These are phyloP conservation scores for Calameuta pallipes DNA, from an alignment of 2,888 invertebrate genomes.

Conservation along the genomic window DNA sequence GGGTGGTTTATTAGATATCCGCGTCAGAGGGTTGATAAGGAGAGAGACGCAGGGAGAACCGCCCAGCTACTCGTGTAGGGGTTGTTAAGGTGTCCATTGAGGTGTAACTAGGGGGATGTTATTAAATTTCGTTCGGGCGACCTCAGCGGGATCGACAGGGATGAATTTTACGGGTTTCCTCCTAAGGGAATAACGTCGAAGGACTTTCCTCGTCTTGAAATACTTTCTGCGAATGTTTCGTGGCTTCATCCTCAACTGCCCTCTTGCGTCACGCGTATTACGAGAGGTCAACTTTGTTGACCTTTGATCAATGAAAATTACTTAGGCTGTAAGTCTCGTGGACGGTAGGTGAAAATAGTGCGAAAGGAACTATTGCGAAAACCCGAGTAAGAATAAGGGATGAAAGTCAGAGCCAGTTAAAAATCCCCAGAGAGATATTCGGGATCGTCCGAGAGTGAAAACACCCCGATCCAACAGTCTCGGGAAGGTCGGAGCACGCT, in stretches of 20 bases:
- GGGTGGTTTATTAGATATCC: conserved; percentile 64
- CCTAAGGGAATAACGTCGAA: conserved; percentile 16
- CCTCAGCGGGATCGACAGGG: conserved; percentile 50
- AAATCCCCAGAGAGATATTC: not conserved
- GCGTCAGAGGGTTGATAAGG: conserved; percentile 38
- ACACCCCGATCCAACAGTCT: conserved; percentile 49
- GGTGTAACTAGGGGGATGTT: conserved; percentile 67
- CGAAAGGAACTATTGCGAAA: not conserved
- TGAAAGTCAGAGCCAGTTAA: not conserved
- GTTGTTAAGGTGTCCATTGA: conserved; percentile 67
- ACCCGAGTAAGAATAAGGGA: not conserved
- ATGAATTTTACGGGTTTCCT: conserved; percentile 58
- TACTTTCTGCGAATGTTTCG: not conserved
- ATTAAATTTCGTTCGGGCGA: conserved; percentile 65
- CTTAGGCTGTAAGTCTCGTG: not conserved
- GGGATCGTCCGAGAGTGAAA: conserved; percentile 50
- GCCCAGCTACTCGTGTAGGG: conserved; percentile 50
- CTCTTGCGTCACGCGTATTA: not conserved
- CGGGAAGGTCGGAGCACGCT: conserved; percentile 41
- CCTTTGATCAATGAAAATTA: not conserved
- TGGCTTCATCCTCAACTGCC: not conserved
- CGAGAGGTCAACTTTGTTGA: not conserved
- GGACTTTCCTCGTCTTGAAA: not conserved
- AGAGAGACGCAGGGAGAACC: conserved; percentile 31
- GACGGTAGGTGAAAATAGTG: not conserved